Evolutionary conservation across 2,888 invertebrate genomes (phyloP).

Genomic region (Xanthia icteritia): DNA sequence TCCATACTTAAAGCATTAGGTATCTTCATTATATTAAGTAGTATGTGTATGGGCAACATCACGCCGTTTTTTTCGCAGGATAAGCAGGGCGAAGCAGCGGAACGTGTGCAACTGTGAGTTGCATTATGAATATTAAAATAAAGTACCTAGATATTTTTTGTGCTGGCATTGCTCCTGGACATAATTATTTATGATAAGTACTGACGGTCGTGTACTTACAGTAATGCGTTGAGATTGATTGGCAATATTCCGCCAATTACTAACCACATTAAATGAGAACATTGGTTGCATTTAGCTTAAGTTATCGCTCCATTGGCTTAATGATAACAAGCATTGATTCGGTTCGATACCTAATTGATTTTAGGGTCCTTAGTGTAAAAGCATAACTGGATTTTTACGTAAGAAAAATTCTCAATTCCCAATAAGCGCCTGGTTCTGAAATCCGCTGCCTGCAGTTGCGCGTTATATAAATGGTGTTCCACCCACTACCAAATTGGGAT

Average conservation of each 20-base stretch:
- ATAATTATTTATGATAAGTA: conserved; percentile 48
- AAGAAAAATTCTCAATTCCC: not conserved
- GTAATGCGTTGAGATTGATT: conserved; percentile 50
- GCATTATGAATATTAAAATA: conserved; percentile 45
- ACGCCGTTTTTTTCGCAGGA: not conserved
- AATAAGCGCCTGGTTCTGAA: conserved; percentile 8
- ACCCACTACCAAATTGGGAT: conserved; percentile 47
- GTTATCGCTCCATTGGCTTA: conserved; percentile 27
- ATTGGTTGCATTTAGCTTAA: conserved; percentile 27
- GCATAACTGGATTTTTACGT: conserved; percentile 1
- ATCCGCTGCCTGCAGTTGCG: not conserved
- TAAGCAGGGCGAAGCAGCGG: conserved; percentile 15
- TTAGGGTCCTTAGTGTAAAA: not conserved
- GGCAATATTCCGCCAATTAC: conserved; percentile 40
- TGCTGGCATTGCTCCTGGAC: conserved; percentile 14
- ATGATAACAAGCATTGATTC: conserved; percentile 33
- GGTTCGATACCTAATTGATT: conserved; percentile 29
- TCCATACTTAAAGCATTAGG: not conserved
- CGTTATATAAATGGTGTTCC: conserved; percentile 27
- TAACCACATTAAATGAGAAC: conserved; percentile 24
- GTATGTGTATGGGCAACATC: not conserved
- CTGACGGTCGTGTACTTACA: conserved; percentile 14
- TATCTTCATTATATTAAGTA: not conserved
- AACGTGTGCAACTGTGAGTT: conserved; percentile 29
- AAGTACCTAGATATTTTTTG: conserved; percentile 39